A percentile compares a stretch with the other conserved stretches of the same genome.
phyloP scores from a whole-genome alignment of 2,888 invertebrate species.

The Rhamphomyia laevipes region DNA sequence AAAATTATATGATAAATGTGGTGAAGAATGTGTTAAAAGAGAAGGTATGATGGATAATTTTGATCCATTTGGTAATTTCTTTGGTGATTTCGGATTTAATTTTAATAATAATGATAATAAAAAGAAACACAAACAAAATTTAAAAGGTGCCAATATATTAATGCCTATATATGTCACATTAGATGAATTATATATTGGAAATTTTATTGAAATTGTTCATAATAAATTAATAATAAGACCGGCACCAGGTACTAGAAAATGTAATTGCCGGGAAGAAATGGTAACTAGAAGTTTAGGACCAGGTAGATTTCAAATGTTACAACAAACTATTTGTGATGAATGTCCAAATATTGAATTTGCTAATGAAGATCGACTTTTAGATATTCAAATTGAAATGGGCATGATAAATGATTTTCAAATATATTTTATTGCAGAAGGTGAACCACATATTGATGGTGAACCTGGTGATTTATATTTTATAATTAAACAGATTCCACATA shows the following conservation, averaged over 20 bases:
- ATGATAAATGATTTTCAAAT: constrained; percentile 91
- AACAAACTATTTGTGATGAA: constrained; percentile 84
- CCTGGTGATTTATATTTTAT: constrained; percentile 92
- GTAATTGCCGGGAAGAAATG: constrained; percentile 99
- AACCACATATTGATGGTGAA: constrained; percentile 97
- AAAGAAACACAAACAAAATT: constrained; percentile 72
- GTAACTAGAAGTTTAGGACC: constrained; percentile 92
- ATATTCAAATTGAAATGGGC: constrained; percentile 92
- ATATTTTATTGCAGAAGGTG: constrained; percentile 86
- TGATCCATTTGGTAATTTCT: constrained; percentile 95
- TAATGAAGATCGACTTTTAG: constrained; percentile 80
- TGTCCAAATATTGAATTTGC: constrained; percentile 96
- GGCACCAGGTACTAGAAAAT: constrained; percentile 88
- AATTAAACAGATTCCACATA: constrained; percentile 71
- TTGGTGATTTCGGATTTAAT: constrained; percentile 91
- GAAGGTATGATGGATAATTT: constrained; percentile 72
- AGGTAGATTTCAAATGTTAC: constrained; percentile 97
- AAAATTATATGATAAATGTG: constrained; percentile 87
- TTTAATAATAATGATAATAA: constrained; percentile 67
- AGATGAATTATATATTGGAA: constrained; percentile 93
- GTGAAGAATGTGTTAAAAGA: constrained; percentile 93
- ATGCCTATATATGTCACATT: constrained; percentile 88
- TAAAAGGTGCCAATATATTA: constrained; percentile 79
- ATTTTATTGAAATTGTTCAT: constrained; percentile 95
- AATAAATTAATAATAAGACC: constrained; percentile 94